These are phyloP conservation scores for Zosterops japonicus DNA, from an alignment of 2,113 vertebrate species.

Conservation along the genomic window DNA sequence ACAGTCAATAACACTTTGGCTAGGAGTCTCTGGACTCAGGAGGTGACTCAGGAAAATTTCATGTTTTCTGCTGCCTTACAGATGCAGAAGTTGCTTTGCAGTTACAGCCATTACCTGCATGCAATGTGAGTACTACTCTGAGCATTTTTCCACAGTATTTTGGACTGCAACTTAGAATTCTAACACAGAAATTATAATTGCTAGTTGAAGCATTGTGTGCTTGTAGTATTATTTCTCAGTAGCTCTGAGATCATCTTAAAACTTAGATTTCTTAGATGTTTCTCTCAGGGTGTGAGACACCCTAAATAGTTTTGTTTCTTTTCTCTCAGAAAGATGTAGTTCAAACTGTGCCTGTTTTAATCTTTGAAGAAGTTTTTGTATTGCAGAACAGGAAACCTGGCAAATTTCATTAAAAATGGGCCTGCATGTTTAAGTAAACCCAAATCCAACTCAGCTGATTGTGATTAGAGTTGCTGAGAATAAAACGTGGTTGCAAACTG, in stretches of 20 bases:
- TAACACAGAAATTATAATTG: neutral
- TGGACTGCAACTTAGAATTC: neutral
- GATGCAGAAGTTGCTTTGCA: neutral
- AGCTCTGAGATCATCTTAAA: neutral
- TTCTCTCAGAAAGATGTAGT: neutral
- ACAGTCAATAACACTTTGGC: neutral
- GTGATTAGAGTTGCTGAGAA: slow-evolving; percentile 41
- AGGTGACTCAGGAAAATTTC: neutral
- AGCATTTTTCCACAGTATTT: neutral
- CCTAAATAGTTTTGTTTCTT: neutral
- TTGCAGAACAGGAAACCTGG: slow-evolving; percentile 6
- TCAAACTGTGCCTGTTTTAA: neutral
- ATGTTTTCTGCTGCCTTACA: neutral
- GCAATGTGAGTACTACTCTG: neutral
- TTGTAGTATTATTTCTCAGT: neutral
- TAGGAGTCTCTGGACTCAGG: neutral
- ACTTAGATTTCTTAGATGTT: neutral
- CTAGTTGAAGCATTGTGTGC: neutral
- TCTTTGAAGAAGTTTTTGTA: neutral
- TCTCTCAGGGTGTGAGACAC: neutral
- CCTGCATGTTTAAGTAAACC: neutral
- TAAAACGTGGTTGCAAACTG: slow-evolving; percentile 14
- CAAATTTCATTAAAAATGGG: neutral
- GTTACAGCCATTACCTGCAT: neutral
- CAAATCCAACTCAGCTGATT: slow-evolving; percentile 42